A percentile compares a stretch with the other conserved stretches of the same genome.
These are phyloP conservation scores for Apostichopus japonicus DNA, from an alignment of 35 echinoderm and acorn worm species.

Conservation along the genomic window DNA sequence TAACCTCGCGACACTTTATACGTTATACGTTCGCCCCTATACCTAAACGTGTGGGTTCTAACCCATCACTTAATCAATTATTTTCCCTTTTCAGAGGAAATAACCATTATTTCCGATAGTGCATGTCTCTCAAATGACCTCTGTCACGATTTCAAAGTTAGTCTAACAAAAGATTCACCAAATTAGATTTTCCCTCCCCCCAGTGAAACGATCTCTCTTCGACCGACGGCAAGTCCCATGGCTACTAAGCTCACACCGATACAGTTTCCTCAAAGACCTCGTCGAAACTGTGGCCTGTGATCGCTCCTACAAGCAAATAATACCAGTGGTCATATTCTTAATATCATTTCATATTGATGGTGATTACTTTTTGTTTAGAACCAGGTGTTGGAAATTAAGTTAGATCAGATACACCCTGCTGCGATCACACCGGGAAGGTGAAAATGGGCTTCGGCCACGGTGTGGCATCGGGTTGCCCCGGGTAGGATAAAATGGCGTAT, in stretches of 20 bases:
- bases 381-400: constrained; percentile 43
- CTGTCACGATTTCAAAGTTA: neutral
- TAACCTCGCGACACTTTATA: neutral
- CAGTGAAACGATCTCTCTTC: neutral
- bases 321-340: constrained; percentile 3
- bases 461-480: neutral
- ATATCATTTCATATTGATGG: constrained; percentile 7
- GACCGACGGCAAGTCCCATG: neutral
- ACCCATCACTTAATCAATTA: neutral
- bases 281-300: neutral
- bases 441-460: neutral
- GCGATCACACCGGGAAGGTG: neutral
- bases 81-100: neutral
- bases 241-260: neutral
- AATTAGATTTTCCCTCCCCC: neutral
- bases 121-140: neutral
- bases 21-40: neutral
- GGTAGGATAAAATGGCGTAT: neutral
- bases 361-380: constrained; percentile 38
- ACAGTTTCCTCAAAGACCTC: neutral
- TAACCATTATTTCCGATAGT: neutral
- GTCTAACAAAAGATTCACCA: neutral
- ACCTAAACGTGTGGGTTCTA: neutral
- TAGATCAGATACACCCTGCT: neutral
- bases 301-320: neutral